A percentile compares a stretch with the other conserved stretches of the same genome.
Conservation (phyloP, 2,888 invertebrate genomes). For the Pyrrhia umbra region DNA sequence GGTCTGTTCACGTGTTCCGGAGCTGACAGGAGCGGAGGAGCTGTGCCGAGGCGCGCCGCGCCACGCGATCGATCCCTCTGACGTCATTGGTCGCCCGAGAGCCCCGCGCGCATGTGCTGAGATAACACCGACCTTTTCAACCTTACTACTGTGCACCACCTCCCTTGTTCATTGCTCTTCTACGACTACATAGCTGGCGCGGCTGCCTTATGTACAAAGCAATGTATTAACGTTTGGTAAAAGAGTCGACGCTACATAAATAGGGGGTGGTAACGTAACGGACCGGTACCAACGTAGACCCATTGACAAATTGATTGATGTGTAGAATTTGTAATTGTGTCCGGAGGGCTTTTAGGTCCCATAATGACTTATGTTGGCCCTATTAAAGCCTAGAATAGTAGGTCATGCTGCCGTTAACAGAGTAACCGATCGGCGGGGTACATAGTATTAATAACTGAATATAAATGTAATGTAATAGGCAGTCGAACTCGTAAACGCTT, state of each 20-base stretch:
- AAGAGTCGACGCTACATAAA: slow-evolving; percentile 13
- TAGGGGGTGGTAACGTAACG: slow-evolving; percentile 58
- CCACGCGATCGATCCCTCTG: slow-evolving; percentile 81
- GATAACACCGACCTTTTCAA: slow-evolving; percentile 57
- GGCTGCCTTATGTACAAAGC: slow-evolving; percentile 12
- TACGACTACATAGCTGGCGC: not conserved
- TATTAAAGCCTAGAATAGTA: not conserved
- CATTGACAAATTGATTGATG: slow-evolving; percentile 87
- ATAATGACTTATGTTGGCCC: not conserved
- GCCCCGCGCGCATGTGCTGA: slow-evolving; percentile 69
- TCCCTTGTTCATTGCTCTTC: slow-evolving; percentile 62
- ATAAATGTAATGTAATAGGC: no score
- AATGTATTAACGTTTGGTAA: slow-evolving; percentile 27
- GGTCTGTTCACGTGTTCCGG: slow-evolving; percentile 73
- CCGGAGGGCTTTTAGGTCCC: slow-evolving; percentile 6
- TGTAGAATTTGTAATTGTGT: slow-evolving; percentile 53
- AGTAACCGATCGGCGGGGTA: no score
- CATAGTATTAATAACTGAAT: no score
- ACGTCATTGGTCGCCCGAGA: slow-evolving; percentile 79
- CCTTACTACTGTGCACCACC: slow-evolving; percentile 33
- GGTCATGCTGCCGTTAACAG: no score
- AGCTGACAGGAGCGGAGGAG: slow-evolving; percentile 72
- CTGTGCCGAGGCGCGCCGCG: slow-evolving; percentile 63
- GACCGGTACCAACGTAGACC: slow-evolving; percentile 66
- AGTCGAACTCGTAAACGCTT: no score